A percentile compares a stretch with the other conserved stretches of the same genome.
Evolutionary conservation across 2,888 invertebrate genomes (phyloP).

Genomic region (Dryomyza anilis): DNA sequence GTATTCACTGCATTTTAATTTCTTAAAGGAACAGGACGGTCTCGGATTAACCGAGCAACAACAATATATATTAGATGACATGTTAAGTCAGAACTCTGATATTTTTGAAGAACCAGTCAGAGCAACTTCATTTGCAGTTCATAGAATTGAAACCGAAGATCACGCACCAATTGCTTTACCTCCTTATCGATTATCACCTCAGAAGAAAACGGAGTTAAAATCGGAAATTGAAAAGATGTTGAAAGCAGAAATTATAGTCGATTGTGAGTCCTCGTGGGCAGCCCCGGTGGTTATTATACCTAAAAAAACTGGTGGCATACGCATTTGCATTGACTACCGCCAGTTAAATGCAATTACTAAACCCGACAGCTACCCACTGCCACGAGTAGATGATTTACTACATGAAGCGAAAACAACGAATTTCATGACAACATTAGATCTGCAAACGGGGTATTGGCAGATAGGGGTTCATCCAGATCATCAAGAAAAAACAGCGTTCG

Average conservation of each 20-base stretch:
- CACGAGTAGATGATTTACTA: slow-evolving; percentile 30
- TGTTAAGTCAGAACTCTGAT: slow-evolving; percentile 6
- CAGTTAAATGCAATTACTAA: slow-evolving; percentile 31
- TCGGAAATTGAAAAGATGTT: slow-evolving; percentile 38
- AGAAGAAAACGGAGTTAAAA: slow-evolving; percentile 22
- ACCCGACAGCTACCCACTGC: slow-evolving; percentile 31
- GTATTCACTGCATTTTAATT: slow-evolving; percentile 14
- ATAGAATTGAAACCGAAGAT: slow-evolving; percentile 25
- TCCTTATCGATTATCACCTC: slow-evolving; percentile 39
- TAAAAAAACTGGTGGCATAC: slow-evolving; percentile 44
- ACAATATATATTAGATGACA: slow-evolving; percentile 4
- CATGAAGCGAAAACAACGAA: slow-evolving; percentile 28
- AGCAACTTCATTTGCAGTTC: slow-evolving; percentile 23
- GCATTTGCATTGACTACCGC: slow-evolving; percentile 48
- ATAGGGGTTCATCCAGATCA: slow-evolving; percentile 28
- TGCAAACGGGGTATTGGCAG: slow-evolving; percentile 27
- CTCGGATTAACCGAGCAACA: slow-evolving; percentile 9
- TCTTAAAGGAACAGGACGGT: slow-evolving; percentile 19
- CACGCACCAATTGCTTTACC: slow-evolving; percentile 19
- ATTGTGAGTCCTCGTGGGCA: slow-evolving; percentile 53
- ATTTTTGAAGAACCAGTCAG: slow-evolving; percentile 9
- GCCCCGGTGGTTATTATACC: slow-evolving; percentile 50
- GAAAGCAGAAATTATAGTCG: slow-evolving; percentile 47
- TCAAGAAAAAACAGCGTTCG: slow-evolving; percentile 32
- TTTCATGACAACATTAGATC: slow-evolving; percentile 31